phyloP scores from a whole-genome alignment of 2,888 invertebrate species.

The Polydrusus tereticollis region DNA sequence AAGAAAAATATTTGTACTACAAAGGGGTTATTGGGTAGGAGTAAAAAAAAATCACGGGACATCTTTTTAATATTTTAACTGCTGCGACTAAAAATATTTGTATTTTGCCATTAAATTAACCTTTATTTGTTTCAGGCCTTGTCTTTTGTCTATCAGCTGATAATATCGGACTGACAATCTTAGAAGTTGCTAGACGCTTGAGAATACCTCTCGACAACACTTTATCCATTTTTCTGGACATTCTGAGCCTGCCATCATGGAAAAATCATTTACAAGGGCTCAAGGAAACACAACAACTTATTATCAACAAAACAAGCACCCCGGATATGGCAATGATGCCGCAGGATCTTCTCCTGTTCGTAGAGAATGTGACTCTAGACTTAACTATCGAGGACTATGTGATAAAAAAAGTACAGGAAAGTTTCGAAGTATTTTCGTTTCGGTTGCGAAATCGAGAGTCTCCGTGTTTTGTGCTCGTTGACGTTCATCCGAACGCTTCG shows the following conservation, averaged over 20 bases:
- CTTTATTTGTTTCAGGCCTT: constrained; percentile 65
- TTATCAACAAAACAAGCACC: background rate
- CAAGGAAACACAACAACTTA: background rate
- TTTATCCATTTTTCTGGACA: constrained; percentile 67
- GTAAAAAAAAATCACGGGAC: no score
- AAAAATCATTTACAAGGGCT: constrained; percentile 52
- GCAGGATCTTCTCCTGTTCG: constrained; percentile 60
- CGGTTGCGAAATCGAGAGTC: constrained; percentile 1
- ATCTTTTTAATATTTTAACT: no score
- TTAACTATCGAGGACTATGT: constrained; percentile 52
- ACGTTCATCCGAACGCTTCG: constrained; percentile 61
- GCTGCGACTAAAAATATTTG: background rate
- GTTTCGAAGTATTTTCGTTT: constrained; percentile 16
- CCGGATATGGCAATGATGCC: constrained; percentile 52
- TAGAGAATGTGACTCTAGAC: constrained; percentile 54
- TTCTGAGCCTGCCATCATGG: constrained; percentile 66
- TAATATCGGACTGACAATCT: constrained; percentile 63
- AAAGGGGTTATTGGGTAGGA: no score
- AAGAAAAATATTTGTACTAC: no score
- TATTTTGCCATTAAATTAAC: constrained; percentile 2
- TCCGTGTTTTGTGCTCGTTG: constrained; percentile 57
- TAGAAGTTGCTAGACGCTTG: constrained; percentile 66
- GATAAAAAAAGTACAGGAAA: constrained; percentile 49
- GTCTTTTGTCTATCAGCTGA: constrained; percentile 70
- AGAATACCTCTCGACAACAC: constrained; percentile 66